A percentile compares a stretch with the other conserved stretches of the same genome.
Evolutionary conservation across 2,113 vertebrate genomes (phyloP).

Genomic region (Cephalophus harveyi): DNA sequence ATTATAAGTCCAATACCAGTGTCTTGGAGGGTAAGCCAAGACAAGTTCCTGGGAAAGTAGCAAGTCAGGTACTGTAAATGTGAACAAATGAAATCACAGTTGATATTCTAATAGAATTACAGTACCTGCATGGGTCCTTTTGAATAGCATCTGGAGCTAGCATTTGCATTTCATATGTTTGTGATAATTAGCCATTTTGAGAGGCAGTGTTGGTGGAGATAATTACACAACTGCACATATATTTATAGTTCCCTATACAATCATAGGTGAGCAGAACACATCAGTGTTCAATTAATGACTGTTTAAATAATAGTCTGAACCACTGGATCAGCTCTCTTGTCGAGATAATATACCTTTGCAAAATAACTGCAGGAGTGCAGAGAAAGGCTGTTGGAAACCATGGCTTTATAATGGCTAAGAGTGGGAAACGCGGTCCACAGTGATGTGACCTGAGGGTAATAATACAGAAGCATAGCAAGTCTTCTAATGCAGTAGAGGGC

Average conservation of each 20-base stretch:
- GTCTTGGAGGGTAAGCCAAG: neutral
- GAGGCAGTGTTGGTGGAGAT: constrained; percentile 64
- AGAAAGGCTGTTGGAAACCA: constrained; percentile 37
- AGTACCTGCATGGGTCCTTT: constrained; percentile 40
- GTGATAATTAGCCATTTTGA: constrained; percentile 70
- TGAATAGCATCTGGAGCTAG: constrained; percentile 47
- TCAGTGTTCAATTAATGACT: constrained; percentile 66
- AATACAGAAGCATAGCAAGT: neutral
- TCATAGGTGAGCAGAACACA: constrained; percentile 62
- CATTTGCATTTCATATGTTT: constrained; percentile 66
- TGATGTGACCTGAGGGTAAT: neutral
- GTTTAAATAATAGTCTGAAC: constrained; percentile 68
- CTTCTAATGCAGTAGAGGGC: neutral
- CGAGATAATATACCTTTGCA: constrained; percentile 61
- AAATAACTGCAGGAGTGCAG: constrained; percentile 29
- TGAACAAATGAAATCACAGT: constrained; percentile 38
- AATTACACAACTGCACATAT: constrained; percentile 63
- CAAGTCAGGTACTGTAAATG: neutral
- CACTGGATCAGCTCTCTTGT: constrained; percentile 32
- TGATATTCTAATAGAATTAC: constrained; percentile 54
- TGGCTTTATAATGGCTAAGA: neutral
- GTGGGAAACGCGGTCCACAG: neutral
- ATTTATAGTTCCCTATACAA: constrained; percentile 71
- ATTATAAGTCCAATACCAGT: neutral
- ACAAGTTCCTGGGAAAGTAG: constrained; percentile 6